Evolutionary conservation across 2,113 vertebrate species (phyloP).

Genomic region (Herpetotheres cachinnans): DNA sequence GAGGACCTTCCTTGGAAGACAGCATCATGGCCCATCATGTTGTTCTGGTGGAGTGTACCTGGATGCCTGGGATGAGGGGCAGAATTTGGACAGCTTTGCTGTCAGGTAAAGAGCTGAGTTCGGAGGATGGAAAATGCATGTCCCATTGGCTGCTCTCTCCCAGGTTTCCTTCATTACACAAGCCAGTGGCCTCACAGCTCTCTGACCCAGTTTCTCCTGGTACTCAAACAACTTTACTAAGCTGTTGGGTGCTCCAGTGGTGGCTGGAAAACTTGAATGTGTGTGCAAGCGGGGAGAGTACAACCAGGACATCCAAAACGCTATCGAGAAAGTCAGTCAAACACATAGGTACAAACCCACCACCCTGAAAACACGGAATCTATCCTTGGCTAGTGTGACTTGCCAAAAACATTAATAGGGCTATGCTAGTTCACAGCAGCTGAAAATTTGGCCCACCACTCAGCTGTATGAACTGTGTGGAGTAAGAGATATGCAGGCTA

Average conservation of each 20-base stretch:
- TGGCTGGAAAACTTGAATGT: background rate
- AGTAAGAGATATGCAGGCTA: background rate
- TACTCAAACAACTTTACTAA: background rate
- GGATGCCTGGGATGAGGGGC: background rate
- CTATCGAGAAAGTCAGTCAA: background rate
- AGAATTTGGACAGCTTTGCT: background rate
- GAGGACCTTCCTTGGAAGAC: background rate
- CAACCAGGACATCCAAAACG: background rate
- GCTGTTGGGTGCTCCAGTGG: background rate
- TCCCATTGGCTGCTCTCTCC: background rate
- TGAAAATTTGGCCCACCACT: background rate
- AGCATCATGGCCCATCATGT: fast-evolving
- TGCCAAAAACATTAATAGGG: background rate
- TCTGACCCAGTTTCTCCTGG: background rate
- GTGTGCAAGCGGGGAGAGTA: background rate
- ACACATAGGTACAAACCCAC: background rate
- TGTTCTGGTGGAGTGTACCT: background rate
- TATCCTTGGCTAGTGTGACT: background rate
- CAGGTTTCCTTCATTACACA: background rate
- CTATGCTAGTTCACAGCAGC: background rate
- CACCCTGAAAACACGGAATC: background rate
- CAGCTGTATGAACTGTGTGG: background rate
- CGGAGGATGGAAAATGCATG: background rate
- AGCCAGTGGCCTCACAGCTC: background rate
- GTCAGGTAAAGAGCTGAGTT: background rate